These are phyloP conservation scores for Ambastaia sidthimunki DNA, from an alignment of 2,797 vertebrate species.

Conservation along the genomic window DNA sequence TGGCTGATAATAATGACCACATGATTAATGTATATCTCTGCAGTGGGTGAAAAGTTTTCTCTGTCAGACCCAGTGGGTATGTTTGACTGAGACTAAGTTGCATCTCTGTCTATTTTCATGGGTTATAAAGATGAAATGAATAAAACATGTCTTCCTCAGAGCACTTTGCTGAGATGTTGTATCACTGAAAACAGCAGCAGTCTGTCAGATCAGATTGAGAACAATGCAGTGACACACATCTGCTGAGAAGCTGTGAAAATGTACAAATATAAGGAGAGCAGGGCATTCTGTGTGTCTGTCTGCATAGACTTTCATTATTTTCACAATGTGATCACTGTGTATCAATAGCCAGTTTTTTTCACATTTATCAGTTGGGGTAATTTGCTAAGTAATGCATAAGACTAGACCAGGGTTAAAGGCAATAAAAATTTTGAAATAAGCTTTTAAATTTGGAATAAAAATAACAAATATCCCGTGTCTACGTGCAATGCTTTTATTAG, in stretches of 20 bases:
- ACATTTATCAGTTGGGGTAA: neutral
- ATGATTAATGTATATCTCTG: neutral
- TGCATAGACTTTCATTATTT: neutral
- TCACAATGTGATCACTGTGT: slow-evolving; percentile 23
- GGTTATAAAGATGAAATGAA: slow-evolving; percentile 81
- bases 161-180: slow-evolving; percentile 81
- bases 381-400: too few relatives aligned
- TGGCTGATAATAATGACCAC: neutral
- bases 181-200: slow-evolving; percentile 79
- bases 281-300: neutral
- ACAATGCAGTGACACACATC: slow-evolving; percentile 64
- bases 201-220: slow-evolving; percentile 81
- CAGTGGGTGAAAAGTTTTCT: slow-evolving; percentile 5
- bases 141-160: slow-evolving; percentile 84
- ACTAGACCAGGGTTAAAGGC: neutral
- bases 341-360: slow-evolving; percentile 32
- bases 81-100: slow-evolving; percentile 26
- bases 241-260: slow-evolving; percentile 73
- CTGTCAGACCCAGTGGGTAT: slow-evolving; percentile 13
- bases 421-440: neutral
- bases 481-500: neutral
- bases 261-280: slow-evolving; percentile 41
- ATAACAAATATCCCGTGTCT: neutral
- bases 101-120: slow-evolving; percentile 62
- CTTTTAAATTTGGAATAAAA: neutral